phyloP scores from a whole-genome alignment of 1,140 invertebrate genomes.

The Galendromus occidentalis region DNA sequence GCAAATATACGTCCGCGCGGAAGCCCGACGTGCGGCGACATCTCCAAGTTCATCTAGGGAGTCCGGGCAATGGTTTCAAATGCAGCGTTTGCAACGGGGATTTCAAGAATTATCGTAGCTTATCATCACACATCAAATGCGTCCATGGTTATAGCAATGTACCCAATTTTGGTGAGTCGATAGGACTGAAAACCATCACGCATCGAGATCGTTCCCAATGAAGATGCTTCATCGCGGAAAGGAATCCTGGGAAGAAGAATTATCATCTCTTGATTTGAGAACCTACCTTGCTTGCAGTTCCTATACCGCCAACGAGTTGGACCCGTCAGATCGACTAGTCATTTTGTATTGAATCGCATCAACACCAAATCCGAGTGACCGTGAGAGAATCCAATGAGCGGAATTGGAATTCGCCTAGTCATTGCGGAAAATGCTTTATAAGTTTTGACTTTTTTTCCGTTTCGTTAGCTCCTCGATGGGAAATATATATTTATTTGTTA shows the following conservation, averaged over 20 bases:
- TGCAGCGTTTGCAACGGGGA: constrained; percentile 7
- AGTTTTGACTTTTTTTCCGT: no score
- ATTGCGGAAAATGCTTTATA: no score
- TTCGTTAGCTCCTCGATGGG: no score
- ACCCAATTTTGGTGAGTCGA: constrained; percentile 4
- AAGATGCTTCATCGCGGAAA: no score
- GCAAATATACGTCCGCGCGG: constrained; percentile 2
- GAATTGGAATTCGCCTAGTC: no score
- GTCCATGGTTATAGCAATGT: constrained; percentile 6
- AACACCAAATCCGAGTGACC: no score
- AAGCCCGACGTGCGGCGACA: not conserved
- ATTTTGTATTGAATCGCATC: not conserved
- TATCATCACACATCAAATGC: constrained; percentile 8
- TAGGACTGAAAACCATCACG: no score
- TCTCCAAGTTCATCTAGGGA: not conserved
- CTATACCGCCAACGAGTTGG: not conserved
- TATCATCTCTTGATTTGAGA: not conserved
- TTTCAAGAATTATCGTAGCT: not conserved
- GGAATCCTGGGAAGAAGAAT: not conserved
- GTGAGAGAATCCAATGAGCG: no score
- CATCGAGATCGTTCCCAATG: no score
- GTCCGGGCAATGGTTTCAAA: not conserved
- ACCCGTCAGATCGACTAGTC: not conserved
- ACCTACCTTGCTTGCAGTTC: not conserved
- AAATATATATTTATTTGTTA: no score